Evolutionary conservation across 2,888 invertebrate species (phyloP).

Genomic region (Rotaria macrura): DNA sequence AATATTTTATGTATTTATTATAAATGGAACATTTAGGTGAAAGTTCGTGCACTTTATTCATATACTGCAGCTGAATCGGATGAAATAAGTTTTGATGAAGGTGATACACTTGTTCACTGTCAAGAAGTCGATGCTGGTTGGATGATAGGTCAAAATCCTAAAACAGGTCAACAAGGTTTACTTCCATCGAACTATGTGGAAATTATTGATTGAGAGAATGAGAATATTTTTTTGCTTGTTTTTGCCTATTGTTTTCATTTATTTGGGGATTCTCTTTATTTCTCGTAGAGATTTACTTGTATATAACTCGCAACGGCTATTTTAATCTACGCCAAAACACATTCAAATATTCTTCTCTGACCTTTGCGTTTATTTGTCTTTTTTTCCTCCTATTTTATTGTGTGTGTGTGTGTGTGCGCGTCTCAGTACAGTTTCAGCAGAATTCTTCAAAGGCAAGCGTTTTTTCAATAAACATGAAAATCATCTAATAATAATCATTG

Average conservation of each 20-base stretch:
- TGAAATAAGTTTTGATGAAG: constrained; percentile 60
- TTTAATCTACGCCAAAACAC: neutral
- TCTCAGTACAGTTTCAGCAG: neutral
- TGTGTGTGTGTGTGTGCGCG: neutral
- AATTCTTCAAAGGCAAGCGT: neutral
- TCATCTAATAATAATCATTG: neutral
- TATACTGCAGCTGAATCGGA: constrained; percentile 92
- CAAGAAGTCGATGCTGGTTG: constrained; percentile 90
- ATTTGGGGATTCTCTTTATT: neutral
- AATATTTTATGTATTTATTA: neutral
- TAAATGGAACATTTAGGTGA: neutral
- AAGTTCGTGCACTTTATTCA: constrained; percentile 76
- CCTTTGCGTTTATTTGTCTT: neutral
- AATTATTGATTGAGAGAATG: constrained; percentile 25
- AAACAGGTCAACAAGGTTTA: constrained; percentile 89
- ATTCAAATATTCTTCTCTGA: neutral
- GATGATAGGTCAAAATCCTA: constrained; percentile 91
- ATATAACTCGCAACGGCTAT: neutral
- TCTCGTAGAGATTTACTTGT: neutral
- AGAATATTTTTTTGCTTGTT: neutral
- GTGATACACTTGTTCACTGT: constrained; percentile 65
- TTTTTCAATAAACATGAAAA: neutral
- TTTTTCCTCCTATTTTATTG: neutral
- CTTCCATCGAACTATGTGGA: constrained; percentile 95
- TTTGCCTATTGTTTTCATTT: neutral